phyloP scores from a whole-genome alignment of 2,888 invertebrate species.

The Habroteleia sp. region DNA sequence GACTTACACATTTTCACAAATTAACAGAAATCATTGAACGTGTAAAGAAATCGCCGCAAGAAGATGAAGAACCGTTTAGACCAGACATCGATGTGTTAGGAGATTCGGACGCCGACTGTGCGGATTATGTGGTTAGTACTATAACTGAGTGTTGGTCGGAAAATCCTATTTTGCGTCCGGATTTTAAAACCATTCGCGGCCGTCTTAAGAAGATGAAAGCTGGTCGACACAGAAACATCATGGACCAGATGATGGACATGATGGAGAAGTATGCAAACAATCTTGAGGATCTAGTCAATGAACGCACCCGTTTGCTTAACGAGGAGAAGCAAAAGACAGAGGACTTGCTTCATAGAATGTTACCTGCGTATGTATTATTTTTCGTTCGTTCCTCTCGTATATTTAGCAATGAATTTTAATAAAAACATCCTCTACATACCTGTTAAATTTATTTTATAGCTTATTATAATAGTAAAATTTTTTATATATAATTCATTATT shows the following conservation, averaged over 20 bases:
- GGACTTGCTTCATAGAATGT: constrained; percentile 95
- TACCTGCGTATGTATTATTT: constrained; percentile 88
- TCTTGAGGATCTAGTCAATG: constrained; percentile 95
- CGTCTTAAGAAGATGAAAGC: constrained; percentile 94
- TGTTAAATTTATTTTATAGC: no score
- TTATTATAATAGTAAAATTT: no score
- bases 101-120: constrained; percentile 87
- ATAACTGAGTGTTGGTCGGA: constrained; percentile 96
- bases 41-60: constrained; percentile 87
- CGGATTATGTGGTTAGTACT: constrained; percentile 90
- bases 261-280: constrained; percentile 98
- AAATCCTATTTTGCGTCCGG: constrained; percentile 90
- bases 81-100: constrained; percentile 89
- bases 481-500: no score
- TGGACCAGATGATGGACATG: constrained; percentile 99
- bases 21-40: constrained; percentile 90
- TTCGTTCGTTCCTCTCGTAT: not conserved
- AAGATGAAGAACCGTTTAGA: constrained; percentile 88
- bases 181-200: constrained; percentile 89
- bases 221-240: constrained; percentile 93
- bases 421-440: not conserved
- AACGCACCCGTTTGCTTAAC: constrained; percentile 92
- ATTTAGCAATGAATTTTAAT: not conserved
- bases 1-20: constrained; percentile 29
- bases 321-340: constrained; percentile 97